These are phyloP conservation scores for Arvicanthis niloticus DNA, from an alignment of 2,113 vertebrate species.

Conservation along the genomic window DNA sequence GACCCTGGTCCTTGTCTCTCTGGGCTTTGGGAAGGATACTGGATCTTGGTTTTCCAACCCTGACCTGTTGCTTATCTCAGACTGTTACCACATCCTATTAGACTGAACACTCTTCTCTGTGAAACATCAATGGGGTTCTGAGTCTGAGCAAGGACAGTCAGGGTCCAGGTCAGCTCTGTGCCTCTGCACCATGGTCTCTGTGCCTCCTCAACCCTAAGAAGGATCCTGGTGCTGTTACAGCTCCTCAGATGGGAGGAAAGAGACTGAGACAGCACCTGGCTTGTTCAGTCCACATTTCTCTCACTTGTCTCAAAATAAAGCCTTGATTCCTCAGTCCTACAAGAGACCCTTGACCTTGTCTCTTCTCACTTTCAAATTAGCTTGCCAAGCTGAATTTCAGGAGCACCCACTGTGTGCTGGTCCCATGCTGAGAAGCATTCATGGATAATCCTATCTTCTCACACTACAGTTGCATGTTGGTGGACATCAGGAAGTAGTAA, in stretches of 20 bases:
- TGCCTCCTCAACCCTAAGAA: too few relatives aligned
- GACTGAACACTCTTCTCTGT: accelerated
- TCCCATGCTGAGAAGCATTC: neutral
- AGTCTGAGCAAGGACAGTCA: too few relatives aligned
- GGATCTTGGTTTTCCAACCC: neutral
- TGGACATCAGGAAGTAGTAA: neutral
- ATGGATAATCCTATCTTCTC: neutral
- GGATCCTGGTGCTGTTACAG: neutral
- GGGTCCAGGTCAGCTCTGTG: neutral
- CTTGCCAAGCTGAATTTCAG: neutral
- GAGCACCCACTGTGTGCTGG: neutral
- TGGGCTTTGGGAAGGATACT: neutral
- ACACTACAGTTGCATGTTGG: neutral
- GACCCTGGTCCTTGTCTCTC: neutral
- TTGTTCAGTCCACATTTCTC: accelerated
- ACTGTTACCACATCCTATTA: neutral
- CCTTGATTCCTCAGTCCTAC: neutral
- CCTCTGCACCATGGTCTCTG: too few relatives aligned
- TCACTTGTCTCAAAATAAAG: neutral
- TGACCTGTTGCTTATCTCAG: neutral
- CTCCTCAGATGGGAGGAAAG: neutral
- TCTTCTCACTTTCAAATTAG: neutral
- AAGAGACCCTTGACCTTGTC: too few relatives aligned
- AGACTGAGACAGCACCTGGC: neutral
- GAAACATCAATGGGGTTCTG: neutral